Evolutionary conservation across 2,888 invertebrate species (phyloP).

Genomic region (Elegia similella): DNA sequence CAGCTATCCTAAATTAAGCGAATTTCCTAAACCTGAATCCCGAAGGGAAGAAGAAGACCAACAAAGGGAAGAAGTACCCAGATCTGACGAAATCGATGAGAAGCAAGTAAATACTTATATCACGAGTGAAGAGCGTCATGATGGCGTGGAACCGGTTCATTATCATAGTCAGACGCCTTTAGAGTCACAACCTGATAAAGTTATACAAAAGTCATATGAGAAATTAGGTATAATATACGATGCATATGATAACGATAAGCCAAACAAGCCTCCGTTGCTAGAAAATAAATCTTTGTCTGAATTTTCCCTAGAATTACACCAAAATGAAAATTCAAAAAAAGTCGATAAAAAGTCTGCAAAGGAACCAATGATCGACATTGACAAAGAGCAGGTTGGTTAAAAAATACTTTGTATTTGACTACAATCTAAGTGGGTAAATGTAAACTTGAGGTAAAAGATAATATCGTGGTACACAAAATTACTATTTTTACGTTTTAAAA

Average conservation of each 20-base stretch:
- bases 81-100: conserved; percentile 18
- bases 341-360: neutral
- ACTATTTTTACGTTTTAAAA: too few relatives aligned
- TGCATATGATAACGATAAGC: neutral
- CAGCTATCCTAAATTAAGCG: conserved; percentile 47
- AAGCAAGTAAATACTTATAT: neutral
- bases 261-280: conserved; percentile 12
- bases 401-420: too few relatives aligned
- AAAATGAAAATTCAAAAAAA: neutral
- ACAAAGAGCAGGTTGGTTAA: neutral
- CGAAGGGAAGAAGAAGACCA: conserved; percentile 29
- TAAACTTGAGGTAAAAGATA: too few relatives aligned
- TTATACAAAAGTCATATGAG: neutral
- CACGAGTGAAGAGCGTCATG: neutral
- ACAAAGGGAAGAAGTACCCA: too few relatives aligned
- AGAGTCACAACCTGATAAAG: neutral
- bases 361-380: neutral
- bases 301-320: conserved; percentile 47
- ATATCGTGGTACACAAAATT: too few relatives aligned
- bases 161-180: neutral
- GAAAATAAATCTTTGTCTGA: conserved; percentile 59
- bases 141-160: neutral
- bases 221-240: neutral
- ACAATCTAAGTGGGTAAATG: too few relatives aligned
- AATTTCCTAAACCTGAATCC: conserved; percentile 39